Base-by-base conservation (phyloP, 2,113 vertebrate species). In the Thinocorus orbignyianus region DNA sequence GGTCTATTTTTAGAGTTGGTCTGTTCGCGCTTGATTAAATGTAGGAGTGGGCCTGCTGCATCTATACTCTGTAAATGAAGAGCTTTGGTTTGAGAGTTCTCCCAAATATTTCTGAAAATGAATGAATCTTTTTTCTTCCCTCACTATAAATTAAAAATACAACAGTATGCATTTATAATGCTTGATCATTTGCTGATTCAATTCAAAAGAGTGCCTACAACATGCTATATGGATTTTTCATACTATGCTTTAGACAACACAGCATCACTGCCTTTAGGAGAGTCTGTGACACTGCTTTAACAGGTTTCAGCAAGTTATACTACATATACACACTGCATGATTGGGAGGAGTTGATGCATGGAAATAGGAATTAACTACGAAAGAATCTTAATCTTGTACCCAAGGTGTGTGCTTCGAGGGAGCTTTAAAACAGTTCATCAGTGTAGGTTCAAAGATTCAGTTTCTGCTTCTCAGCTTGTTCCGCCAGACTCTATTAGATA, bases 341-440 rank as follows among this genome's bases (percentile, higher is more conserved):
- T 46, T 73, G 31, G 30, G 33, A 81, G 23, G 30, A 90, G 74
- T 11, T 78, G 33, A 66, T 58, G 24, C 42, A 64, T 4, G 0
- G 35, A 93, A 76, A 19, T 39, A 61, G 31, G 66, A 84, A 69
- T 5, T n/a, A 92, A 64, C 41, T 73, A 35, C 26, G 86, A 84
- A 93, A 83, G 69, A 79, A 92, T 73, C 41, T 64, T 95, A 90
- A 94, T 94, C 70, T 91, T 1, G 3, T 54, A 84, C 41, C 48
- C 35, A 54, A 88, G 41, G 79, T 94, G 61, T 51, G 13, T 73
- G 48, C 74, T 88, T 83, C 96, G 62, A 23, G 15, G 22, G 22
- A 88, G 37, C 78, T 93, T 91, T 94, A 91, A 93, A 95, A 95
- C 25, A 51, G 48, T 51, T 81, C 57, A 74, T 79, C 65, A 61